Conservation (phyloP, 1,140 invertebrate genomes). For the Drosophila repleta region DNA sequence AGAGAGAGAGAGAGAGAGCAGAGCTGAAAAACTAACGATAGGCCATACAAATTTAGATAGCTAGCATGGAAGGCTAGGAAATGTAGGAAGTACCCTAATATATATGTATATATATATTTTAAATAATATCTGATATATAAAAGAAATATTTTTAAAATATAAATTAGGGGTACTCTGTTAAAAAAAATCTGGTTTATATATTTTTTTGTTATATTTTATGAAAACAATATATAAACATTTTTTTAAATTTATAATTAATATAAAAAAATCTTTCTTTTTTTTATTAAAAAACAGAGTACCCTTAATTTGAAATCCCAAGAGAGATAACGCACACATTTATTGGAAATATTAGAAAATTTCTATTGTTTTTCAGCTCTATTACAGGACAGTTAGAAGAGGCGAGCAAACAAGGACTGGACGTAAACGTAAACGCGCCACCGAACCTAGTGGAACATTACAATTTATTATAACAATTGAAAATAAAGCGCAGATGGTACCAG, state of each 20-base stretch:
- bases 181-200: no score
- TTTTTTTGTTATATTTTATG: no score
- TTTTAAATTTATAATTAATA: not conserved
- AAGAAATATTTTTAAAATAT: not conserved
- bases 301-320: no score
- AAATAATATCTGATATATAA: not conserved
- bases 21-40: conserved; percentile 26
- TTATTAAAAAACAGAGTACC: not conserved
- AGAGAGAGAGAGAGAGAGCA: no score
- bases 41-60: not conserved
- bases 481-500: conserved; percentile 25
- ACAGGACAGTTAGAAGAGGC: conserved; percentile 17
- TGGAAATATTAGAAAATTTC: not conserved
- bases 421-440: conserved; percentile 17
- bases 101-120: no score
- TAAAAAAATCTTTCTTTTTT: no score
- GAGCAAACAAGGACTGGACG: conserved; percentile 14
- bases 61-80: no score
- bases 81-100: no score
- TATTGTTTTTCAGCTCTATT: conserved; percentile 23
- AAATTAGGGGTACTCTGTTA: no score
- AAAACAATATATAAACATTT: not conserved
- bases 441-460: conserved; percentile 19
- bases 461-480: not conserved
- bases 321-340: no score